These are phyloP conservation scores for Trachelus iudaicus DNA, from an alignment of 2,888 invertebrate genomes.

Conservation along the genomic window DNA sequence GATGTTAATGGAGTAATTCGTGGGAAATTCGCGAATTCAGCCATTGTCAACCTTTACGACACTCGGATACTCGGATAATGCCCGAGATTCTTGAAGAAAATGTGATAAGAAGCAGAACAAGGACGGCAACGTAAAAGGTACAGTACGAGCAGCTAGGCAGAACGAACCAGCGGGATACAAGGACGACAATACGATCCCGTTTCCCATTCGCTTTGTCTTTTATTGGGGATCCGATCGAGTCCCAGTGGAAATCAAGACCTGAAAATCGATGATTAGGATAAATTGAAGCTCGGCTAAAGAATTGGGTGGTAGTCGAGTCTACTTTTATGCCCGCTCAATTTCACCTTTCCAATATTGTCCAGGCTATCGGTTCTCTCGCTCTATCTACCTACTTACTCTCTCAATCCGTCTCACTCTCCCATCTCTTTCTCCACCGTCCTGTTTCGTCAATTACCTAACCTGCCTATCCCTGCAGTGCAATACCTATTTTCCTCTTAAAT, in stretches of 20 bases:
- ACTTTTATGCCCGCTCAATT: conserved; percentile 50
- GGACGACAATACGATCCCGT: neutral
- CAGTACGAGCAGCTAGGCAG: too few relatives aligned
- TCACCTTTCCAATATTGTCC: conserved; percentile 49
- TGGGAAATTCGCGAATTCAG: too few relatives aligned
- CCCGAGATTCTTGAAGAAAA: too few relatives aligned
- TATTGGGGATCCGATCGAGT: conserved; percentile 16
- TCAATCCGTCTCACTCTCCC: conserved; percentile 40
- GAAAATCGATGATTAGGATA: conserved; percentile 52
- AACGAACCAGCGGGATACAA: too few relatives aligned
- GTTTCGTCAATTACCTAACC: too few relatives aligned
- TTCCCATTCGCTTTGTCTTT: neutral
- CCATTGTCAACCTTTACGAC: too few relatives aligned
- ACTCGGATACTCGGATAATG: too few relatives aligned
- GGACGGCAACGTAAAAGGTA: too few relatives aligned
- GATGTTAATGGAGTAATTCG: too few relatives aligned
- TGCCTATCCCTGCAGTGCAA: neutral
- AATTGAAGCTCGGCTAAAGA: conserved; percentile 41
- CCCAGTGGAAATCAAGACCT: conserved; percentile 52
- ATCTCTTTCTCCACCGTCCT: conserved; percentile 2
- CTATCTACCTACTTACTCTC: conserved; percentile 10
- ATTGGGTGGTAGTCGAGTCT: conserved; percentile 22
- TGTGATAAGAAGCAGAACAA: too few relatives aligned
- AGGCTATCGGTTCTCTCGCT: neutral
- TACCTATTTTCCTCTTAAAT: conserved; percentile 36